These are phyloP conservation scores for Zeuzera pyrina DNA, from an alignment of 2,888 invertebrate genomes.

Conservation along the genomic window DNA sequence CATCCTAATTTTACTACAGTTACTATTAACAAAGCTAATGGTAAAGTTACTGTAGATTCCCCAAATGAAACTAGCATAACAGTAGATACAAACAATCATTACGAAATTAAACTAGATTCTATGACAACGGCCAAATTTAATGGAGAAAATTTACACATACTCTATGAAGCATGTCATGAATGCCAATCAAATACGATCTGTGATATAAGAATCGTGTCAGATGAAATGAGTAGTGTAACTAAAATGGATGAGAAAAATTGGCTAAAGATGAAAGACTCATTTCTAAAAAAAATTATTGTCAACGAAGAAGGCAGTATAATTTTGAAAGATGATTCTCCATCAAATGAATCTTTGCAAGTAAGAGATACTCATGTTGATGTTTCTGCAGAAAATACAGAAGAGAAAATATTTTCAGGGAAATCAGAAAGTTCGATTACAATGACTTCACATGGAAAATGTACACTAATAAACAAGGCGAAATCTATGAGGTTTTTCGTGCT, in stretches of 20 bases:
- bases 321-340: constrained; percentile 28
- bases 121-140: constrained; percentile 44
- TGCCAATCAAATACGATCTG: constrained; percentile 41
- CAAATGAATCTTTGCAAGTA: too few species aligned
- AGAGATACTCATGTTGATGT: constrained; percentile 20
- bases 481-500: constrained; percentile 47
- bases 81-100: constrained; percentile 34
- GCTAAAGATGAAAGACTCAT: constrained; percentile 55
- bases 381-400: constrained; percentile 12
- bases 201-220: constrained; percentile 34
- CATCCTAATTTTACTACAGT: constrained; percentile 70
- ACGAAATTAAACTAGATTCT: constrained; percentile 39
- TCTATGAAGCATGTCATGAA: constrained; percentile 41
- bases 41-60: constrained; percentile 40
- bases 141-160: constrained; percentile 38
- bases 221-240: constrained; percentile 22
- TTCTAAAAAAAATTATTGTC: constrained; percentile 37
- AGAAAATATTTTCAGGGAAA: constrained; percentile 14
- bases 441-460: constrained; percentile 38
- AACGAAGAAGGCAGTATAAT: constrained; percentile 47
- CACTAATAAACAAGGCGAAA: constrained; percentile 38
- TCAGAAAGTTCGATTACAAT: constrained; percentile 24
- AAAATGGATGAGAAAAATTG: constrained; percentile 32
- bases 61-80: constrained; percentile 41
- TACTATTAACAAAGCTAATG: constrained; percentile 44